Conservation (phyloP, 2,888 invertebrate genomes). For the Heliconius ismenius region DNA sequence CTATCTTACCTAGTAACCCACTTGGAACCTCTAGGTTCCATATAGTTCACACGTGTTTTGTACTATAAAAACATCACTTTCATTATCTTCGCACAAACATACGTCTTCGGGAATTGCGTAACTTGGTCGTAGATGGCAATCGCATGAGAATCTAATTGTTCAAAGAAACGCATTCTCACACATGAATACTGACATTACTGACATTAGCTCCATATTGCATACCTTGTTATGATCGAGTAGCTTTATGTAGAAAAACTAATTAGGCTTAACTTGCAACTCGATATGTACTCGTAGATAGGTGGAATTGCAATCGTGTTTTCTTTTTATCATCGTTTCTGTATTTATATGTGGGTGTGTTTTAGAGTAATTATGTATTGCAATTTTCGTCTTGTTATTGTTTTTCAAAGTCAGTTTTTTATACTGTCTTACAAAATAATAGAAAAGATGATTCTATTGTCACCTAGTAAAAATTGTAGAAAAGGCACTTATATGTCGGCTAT, state of each 20-base stretch:
- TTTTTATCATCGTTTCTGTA: not conserved
- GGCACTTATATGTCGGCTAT: no score
- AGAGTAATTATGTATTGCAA: not conserved
- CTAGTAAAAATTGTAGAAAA: no score
- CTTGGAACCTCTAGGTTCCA: constrained; percentile 54
- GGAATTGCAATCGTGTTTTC: constrained; percentile 19
- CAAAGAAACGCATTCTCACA: constrained; percentile 66
- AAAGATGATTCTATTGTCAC: no score
- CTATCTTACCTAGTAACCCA: constrained; percentile 60
- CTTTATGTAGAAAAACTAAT: constrained; percentile 52
- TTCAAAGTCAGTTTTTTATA: not conserved
- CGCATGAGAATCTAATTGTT: constrained; percentile 74
- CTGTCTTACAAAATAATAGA: not conserved
- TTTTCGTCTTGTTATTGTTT: not conserved
- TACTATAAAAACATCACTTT: constrained; percentile 69
- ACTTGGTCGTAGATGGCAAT: constrained; percentile 68
- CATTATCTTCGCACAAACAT: constrained; percentile 64
- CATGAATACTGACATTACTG: constrained; percentile 59
- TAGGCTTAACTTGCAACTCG: constrained; percentile 40
- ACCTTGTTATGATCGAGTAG: constrained; percentile 62
- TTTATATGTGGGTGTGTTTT: not conserved
- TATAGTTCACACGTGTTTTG: constrained; percentile 71
- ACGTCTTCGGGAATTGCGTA: constrained; percentile 73
- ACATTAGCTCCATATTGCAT: constrained; percentile 58
- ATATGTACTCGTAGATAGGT: constrained; percentile 5